Percentiles rank a stretch among this genome's conserved stretches.
Conservation (phyloP, 2,797 vertebrate species). For the Menidia menidia region DNA sequence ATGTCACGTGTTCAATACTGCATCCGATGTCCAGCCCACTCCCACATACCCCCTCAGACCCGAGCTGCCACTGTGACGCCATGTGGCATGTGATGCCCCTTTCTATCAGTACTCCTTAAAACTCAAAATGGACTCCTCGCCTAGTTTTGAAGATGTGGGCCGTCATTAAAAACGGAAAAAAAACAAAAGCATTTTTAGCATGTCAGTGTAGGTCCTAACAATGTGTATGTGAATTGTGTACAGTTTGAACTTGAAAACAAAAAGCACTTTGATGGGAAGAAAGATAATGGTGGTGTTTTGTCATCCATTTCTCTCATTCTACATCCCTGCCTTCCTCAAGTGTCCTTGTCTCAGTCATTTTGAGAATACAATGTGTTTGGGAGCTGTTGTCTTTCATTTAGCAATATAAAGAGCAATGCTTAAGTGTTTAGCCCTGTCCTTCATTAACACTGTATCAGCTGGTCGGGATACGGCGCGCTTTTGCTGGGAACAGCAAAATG, state of each 20-base stretch:
- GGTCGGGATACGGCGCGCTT: not conserved
- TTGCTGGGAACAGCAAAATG: conserved; percentile 16
- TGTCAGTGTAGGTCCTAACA: conserved; percentile 65
- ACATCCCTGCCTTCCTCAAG: conserved; percentile 62
- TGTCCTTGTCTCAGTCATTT: conserved; percentile 68
- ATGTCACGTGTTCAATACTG: conserved; percentile 6
- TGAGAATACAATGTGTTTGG: conserved; percentile 29
- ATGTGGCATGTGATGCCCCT: conserved; percentile 56
- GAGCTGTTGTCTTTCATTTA: conserved; percentile 18
- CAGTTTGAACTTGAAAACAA: conserved; percentile 66
- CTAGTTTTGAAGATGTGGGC: conserved; percentile 41
- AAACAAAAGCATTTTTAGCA: conserved; percentile 61
- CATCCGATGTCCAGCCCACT: conserved; percentile 28
- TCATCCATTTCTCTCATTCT: conserved; percentile 52
- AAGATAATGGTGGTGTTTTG: conserved; percentile 38
- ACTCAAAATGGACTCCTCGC: conserved; percentile 33
- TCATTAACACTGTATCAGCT: conserved; percentile 24
- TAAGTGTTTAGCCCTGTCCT: conserved; percentile 16
- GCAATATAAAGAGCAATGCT: conserved; percentile 1
- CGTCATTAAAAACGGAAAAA: conserved; percentile 37
- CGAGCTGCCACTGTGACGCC: conserved; percentile 65
- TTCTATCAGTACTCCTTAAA: conserved; percentile 36
- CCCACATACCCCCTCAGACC: conserved; percentile 51
- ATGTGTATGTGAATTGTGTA: conserved; percentile 68
- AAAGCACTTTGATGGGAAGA: conserved; percentile 75